Percentiles rank a stretch among this genome's conserved stretches.
Evolutionary conservation across 2,797 vertebrate species (phyloP).

Genomic region (Spea hammondii): DNA sequence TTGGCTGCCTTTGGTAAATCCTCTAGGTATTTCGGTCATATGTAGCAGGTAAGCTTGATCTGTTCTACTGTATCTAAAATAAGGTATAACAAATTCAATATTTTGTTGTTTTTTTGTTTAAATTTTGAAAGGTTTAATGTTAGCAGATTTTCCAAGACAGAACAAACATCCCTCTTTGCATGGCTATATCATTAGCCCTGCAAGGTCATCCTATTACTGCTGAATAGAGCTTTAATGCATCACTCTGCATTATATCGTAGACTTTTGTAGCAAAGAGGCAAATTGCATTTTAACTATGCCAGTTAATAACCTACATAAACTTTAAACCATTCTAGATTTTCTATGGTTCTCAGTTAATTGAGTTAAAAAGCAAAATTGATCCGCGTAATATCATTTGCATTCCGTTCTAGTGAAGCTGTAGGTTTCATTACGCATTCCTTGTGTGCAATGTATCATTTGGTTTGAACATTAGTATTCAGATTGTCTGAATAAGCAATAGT

Average conservation of each 20-base stretch:
- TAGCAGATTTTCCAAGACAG: not conserved
- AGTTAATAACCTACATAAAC: conserved; percentile 46
- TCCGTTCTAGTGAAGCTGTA: conserved; percentile 54
- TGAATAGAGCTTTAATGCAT: conserved; percentile 27
- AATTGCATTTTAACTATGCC: conserved; percentile 47
- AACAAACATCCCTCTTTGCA: conserved; percentile 6
- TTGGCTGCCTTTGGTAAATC: too few relatives aligned
- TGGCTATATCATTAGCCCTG: conserved; percentile 10
- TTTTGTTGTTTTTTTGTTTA: conserved; percentile 46
- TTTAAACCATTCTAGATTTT: conserved; percentile 32
- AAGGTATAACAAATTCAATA: conserved; percentile 29
- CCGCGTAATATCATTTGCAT: conserved; percentile 51
- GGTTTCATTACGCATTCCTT: conserved; percentile 57
- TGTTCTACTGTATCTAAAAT: not conserved
- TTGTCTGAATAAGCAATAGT: conserved; percentile 53
- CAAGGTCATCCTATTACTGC: conserved; percentile 41
- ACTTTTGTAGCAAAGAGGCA: conserved; percentile 23
- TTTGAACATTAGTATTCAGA: conserved; percentile 57
- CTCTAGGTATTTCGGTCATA: too few relatives aligned
- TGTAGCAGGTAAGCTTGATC: not conserved
- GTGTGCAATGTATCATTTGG: conserved; percentile 55
- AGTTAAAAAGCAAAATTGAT: conserved; percentile 49
- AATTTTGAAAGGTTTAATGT: not conserved
- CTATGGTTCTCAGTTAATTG: conserved; percentile 31
- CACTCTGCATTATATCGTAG: conserved; percentile 17